Evolutionary conservation across 2,113 vertebrate genomes (phyloP), one percentile per base, ranked within the genome.

Genomic region (Raphicerus campestris): DNA sequence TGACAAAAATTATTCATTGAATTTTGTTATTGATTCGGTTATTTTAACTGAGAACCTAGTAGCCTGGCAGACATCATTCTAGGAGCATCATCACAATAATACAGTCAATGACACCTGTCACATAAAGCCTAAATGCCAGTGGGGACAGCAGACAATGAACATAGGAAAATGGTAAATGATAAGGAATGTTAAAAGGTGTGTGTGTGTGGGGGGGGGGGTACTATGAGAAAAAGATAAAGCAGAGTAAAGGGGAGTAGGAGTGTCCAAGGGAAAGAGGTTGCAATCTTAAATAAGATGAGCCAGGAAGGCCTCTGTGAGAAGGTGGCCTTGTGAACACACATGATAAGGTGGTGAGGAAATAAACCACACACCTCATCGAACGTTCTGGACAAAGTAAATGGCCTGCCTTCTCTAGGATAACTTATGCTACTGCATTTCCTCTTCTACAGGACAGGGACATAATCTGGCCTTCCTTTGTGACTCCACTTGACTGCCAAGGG

Each of bases 251-350:
- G 9, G 0, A 24, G 61, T 16, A 83, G 5, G 16, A n/a, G 4
- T 39, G 7, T 0, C 58, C 11, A 32, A 78, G 55, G 22, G 17
- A 77, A 63, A 91, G 55, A 93, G 16, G 16, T 2, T 49, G 6
- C 11, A 47, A 19, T 87, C 82, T 89, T 55, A 84, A 75, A 91
- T 51, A 78, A 90, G 53, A 84, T 66, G 63, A 83, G 39, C 61
- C 56, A 19, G 32, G 28, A 6, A 32, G 35, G 28, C 19, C 26
- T 91, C 51, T 32, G 1, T 91, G 82, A 91, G 39, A 75, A 51
- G 28, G 7, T 3, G 10, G 30, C 35, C 26, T 14, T 28, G 19
- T 85, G 11, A 30, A 63, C 32, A 70, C 30, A 22, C 2, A 17
- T 75, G 7, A 51, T 24, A 82, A 80, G 2, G 6, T 26, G 11